These are phyloP conservation scores for Perca flavescens DNA, from an alignment of 2,113 vertebrate species.

Conservation along the genomic window DNA sequence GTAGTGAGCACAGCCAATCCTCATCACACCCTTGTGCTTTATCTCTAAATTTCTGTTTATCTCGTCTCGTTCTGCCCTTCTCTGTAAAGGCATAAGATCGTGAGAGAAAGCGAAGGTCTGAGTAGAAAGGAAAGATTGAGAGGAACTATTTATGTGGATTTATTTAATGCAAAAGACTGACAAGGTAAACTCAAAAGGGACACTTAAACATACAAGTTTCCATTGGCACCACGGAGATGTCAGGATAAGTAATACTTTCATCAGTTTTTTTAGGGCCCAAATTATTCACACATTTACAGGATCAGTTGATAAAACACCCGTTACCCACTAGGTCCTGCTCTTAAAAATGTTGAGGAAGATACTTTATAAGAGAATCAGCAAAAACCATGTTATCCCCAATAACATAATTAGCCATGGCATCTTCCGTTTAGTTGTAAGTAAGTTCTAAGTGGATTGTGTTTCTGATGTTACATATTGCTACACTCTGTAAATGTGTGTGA, in stretches of 20 bases:
- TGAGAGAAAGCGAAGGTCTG: constrained; percentile 50
- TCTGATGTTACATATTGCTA: not conserved
- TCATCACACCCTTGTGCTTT: constrained; percentile 44
- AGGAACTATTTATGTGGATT: constrained; percentile 19
- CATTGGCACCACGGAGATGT: not conserved
- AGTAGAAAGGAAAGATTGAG: not conserved
- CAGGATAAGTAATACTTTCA: not conserved
- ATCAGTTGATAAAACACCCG: not conserved
- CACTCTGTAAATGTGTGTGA: not conserved
- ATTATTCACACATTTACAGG: not conserved
- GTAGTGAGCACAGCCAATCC: constrained; percentile 45
- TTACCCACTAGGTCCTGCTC: not conserved
- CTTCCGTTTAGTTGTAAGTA: not conserved
- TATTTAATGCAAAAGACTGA: constrained; percentile 14
- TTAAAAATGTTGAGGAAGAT: not conserved
- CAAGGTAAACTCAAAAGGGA: not conserved
- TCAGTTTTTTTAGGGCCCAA: not conserved
- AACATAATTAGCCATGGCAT: not conserved
- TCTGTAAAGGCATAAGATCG: constrained; percentile 51
- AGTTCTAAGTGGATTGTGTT: not conserved
- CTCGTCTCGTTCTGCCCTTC: constrained; percentile 26
- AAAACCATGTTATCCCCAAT: too few species aligned
- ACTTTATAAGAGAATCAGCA: not conserved
- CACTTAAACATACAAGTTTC: not conserved
- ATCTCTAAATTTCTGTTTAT: constrained; percentile 25